Percentiles rank a stretch among this genome's conserved stretches.
phyloP scores from a whole-genome alignment of 2,797 vertebrate genomes.

The Cryptoblepharus egeriae region DNA sequence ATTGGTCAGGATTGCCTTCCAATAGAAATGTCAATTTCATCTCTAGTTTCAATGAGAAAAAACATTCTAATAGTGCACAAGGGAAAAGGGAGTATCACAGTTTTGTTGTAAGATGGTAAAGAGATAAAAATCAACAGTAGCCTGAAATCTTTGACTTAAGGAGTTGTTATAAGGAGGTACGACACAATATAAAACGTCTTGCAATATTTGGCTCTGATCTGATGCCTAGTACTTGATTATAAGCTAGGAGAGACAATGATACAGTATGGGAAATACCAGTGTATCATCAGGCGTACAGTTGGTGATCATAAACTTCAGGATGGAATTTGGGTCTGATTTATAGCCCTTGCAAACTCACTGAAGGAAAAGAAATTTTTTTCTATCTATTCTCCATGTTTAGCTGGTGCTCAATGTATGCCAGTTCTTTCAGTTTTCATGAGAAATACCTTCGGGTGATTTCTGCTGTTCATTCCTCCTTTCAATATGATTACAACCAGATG shows the following conservation, averaged over 20 bases:
- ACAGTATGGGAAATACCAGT: slow-evolving; percentile 49
- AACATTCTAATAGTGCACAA: neutral
- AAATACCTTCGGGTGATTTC: slow-evolving; percentile 52
- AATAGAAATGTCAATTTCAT: slow-evolving; percentile 6
- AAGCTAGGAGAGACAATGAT: slow-evolving; percentile 51
- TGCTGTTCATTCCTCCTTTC: slow-evolving; percentile 38
- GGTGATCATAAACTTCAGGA: slow-evolving; percentile 13
- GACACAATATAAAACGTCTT: slow-evolving; percentile 21
- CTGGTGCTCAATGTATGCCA: slow-evolving; percentile 40
- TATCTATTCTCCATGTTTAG: slow-evolving; percentile 43
- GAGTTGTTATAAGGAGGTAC: neutral
- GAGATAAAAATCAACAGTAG: slow-evolving; percentile 3
- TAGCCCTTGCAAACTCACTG: neutral
- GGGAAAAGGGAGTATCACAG: neutral
- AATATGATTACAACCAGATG: slow-evolving; percentile 69
- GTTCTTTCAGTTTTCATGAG: slow-evolving; percentile 47
- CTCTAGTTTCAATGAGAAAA: neutral
- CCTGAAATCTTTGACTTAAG: slow-evolving; percentile 18
- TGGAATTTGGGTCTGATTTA: slow-evolving; percentile 50
- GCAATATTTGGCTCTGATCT: slow-evolving; percentile 31
- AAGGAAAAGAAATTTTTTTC: slow-evolving; percentile 44
- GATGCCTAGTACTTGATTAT: neutral
- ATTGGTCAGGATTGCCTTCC: too few species aligned
- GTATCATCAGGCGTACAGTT: slow-evolving; percentile 40
- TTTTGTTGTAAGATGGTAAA: neutral